Evolutionary conservation across 2,888 invertebrate genomes (phyloP).

Genomic region (Tipula confusa): DNA sequence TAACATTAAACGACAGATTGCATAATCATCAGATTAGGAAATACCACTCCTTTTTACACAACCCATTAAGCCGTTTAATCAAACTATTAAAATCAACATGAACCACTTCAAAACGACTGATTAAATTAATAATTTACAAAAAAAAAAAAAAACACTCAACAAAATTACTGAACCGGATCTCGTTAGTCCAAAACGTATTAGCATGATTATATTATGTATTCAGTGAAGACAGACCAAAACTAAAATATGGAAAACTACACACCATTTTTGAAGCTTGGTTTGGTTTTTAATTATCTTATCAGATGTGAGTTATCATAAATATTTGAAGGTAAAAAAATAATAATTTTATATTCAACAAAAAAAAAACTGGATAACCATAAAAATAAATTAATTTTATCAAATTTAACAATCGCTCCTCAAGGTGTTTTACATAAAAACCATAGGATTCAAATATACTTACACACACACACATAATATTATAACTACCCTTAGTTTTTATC

Average conservation of each 20-base stretch:
- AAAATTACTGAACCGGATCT: neutral
- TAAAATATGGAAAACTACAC: neutral
- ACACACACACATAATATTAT: neutral
- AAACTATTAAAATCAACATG: neutral
- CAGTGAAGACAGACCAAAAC: neutral
- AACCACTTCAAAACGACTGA: neutral
- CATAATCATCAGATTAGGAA: neutral
- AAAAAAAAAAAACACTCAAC: too few species aligned
- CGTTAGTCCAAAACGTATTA: neutral
- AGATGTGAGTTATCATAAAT: slow-evolving; percentile 20
- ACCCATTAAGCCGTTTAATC: neutral
- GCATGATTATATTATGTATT: neutral
- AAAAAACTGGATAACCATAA: neutral
- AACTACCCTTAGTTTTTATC: slow-evolving; percentile 9
- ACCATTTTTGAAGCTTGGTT: neutral
- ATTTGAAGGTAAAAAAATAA: too few species aligned
- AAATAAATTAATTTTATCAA: slow-evolving; percentile 20
- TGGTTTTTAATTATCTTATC: slow-evolving; percentile 25
- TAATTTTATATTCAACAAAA: neutral
- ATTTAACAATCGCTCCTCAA: slow-evolving; percentile 20
- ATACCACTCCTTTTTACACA: neutral
- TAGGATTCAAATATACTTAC: neutral
- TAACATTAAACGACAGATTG: neutral
- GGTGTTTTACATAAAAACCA: slow-evolving; percentile 16
- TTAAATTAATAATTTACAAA: neutral